Percentiles rank a stretch among this genome's conserved stretches.
Evolutionary conservation across 2,113 vertebrate genomes (phyloP).

Genomic region (Lamprotornis superbus): DNA sequence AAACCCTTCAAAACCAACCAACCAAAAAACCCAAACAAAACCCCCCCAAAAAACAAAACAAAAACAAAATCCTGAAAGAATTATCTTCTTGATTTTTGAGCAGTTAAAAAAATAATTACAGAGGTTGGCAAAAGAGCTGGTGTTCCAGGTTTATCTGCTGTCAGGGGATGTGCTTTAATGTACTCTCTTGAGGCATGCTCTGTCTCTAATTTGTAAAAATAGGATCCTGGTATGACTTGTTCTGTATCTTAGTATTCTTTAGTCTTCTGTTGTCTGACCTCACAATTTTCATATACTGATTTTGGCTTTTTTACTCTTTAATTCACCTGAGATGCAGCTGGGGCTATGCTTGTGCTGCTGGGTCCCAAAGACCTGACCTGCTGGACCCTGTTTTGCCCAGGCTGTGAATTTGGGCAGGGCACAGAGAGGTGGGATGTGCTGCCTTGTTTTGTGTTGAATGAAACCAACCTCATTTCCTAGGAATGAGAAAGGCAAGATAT

Average conservation of each 20-base stretch:
- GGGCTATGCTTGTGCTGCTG: constrained; percentile 28
- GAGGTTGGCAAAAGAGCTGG: not conserved
- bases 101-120: not conserved
- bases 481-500: not conserved
- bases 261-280: constrained; percentile 30
- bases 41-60: not conserved
- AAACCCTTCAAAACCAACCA: not conserved
- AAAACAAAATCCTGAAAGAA: not conserved
- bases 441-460: constrained; percentile 32
- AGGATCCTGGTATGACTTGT: constrained; percentile 16
- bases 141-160: constrained; percentile 29
- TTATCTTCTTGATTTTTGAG: not conserved
- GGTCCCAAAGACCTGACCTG: constrained; percentile 22
- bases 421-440: not conserved
- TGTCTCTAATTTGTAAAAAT: not conserved
- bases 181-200: not conserved
- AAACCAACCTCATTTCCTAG: not conserved
- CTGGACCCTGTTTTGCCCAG: constrained; percentile 42
- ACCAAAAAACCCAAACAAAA: not conserved
- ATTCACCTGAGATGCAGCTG: constrained; percentile 20
- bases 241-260: constrained; percentile 31
- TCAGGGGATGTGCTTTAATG: not conserved
- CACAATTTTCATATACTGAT: not conserved
- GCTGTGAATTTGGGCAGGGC: constrained; percentile 10
- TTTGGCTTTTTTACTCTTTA: not conserved